Conservation (phyloP, 1,140 invertebrate genomes). For the Drosophila aff. region DNA sequence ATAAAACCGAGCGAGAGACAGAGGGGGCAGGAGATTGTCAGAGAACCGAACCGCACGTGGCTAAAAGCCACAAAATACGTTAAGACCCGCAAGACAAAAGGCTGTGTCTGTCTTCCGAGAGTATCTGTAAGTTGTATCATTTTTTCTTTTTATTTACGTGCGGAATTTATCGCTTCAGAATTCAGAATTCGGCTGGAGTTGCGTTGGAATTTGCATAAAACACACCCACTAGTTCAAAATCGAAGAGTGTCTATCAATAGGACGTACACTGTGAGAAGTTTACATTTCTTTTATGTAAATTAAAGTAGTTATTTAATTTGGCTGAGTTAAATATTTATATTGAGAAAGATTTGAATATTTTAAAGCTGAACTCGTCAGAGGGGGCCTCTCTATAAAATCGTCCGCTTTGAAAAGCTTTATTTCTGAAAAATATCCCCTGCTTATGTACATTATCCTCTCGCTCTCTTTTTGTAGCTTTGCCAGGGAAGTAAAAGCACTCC, state of each 20-base stretch:
- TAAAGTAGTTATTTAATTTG: not conserved
- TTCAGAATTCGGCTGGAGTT: conserved; percentile 1
- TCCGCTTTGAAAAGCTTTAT: too few species aligned
- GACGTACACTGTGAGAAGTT: not conserved
- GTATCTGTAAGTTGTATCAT: conserved; percentile 17
- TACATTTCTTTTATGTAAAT: not conserved
- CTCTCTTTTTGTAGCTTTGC: too few species aligned
- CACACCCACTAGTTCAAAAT: conserved; percentile 50
- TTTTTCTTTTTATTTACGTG: conserved; percentile 11
- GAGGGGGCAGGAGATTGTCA: not conserved
- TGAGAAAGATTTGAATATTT: not conserved
- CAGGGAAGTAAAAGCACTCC: too few species aligned
- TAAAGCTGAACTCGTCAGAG: not conserved
- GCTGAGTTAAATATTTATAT: not conserved
- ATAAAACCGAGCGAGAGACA: conserved; percentile 38
- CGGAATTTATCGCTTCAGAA: conserved; percentile 8
- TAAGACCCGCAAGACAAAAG: conserved; percentile 23
- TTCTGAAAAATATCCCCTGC: too few species aligned
- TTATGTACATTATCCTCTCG: too few species aligned
- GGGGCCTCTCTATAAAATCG: too few species aligned
- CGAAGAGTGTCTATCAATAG: conserved; percentile 18
- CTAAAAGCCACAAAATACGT: conserved; percentile 63
- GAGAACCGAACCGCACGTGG: conserved; percentile 65
- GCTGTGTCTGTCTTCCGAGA: not conserved
- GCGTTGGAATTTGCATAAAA: conserved; percentile 61